phyloP scores from a whole-genome alignment of 2,888 invertebrate genomes.

The Gymnoscelis rufifasciata region DNA sequence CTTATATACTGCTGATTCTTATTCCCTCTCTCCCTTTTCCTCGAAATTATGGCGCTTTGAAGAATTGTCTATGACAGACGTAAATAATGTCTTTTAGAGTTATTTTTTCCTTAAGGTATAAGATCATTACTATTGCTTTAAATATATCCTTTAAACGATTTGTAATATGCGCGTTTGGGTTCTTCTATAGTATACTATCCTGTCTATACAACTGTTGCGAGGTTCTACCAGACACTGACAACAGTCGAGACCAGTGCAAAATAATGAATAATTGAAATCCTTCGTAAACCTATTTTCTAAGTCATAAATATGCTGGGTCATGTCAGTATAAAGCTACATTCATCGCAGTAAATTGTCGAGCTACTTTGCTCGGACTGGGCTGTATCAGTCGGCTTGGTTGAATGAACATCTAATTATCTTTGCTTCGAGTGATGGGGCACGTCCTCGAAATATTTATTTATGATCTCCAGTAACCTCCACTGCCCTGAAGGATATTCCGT shows the following conservation, averaged over 20 bases:
- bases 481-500: constrained; percentile 26
- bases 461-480: constrained; percentile 33
- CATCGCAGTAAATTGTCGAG: constrained; percentile 10
- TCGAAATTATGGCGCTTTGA: background rate
- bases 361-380: constrained; percentile 2
- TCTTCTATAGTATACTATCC: too few relatives aligned
- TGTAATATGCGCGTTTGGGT: too few relatives aligned
- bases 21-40: background rate
- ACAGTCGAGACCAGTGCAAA: too few relatives aligned
- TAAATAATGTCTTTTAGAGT: background rate
- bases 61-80: background rate
- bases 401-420: constrained; percentile 41
- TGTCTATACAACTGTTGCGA: too few relatives aligned
- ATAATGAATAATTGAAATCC: too few relatives aligned
- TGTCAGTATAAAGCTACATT: constrained; percentile 5
- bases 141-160: too few relatives aligned
- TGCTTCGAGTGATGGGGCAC: constrained; percentile 36
- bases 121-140: too few relatives aligned
- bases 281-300: constrained; percentile 5
- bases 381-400: constrained; percentile 25
- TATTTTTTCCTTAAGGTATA: too few relatives aligned
- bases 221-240: too few relatives aligned
- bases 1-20: background rate
- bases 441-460: constrained; percentile 31
- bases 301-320: constrained; percentile 11